Evolutionary conservation across 2,113 vertebrate genomes (phyloP).

Genomic region (Forbesichthys papilliferus): DNA sequence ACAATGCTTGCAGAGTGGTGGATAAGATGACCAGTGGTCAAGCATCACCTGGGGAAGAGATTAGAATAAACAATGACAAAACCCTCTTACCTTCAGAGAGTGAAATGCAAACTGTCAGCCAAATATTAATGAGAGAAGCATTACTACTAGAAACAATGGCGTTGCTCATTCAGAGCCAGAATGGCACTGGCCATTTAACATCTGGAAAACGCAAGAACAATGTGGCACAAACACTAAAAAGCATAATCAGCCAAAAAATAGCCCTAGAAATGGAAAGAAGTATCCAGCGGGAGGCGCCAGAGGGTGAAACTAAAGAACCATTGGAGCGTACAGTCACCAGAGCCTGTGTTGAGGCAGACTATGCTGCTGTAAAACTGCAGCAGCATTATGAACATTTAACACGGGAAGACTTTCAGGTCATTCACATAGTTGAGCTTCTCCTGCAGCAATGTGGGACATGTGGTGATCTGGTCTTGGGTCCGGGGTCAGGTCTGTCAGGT

Average conservation of each 20-base stretch:
- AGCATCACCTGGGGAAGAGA: slow-evolving; percentile 22
- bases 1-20: slow-evolving; percentile 31
- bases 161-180: slow-evolving; percentile 75
- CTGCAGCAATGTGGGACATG: slow-evolving; percentile 70
- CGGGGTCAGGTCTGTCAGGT: slow-evolving; percentile 55
- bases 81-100: slow-evolving; percentile 19
- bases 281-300: slow-evolving; percentile 15
- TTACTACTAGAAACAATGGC: slow-evolving; percentile 80
- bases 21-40: slow-evolving; percentile 49
- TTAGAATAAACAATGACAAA: slow-evolving; percentile 13
- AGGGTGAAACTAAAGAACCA: slow-evolving; percentile 5
- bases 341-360: slow-evolving; percentile 83
- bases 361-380: slow-evolving; percentile 77
- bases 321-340: slow-evolving; percentile 41
- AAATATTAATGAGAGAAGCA: slow-evolving; percentile 79
- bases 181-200: slow-evolving; percentile 49
- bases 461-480: slow-evolving; percentile 60
- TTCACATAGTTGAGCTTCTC: slow-evolving; percentile 65
- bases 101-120: slow-evolving; percentile 69
- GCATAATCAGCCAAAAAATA: slow-evolving; percentile 75
- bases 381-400: slow-evolving; percentile 72
- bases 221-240: slow-evolving; percentile 57
- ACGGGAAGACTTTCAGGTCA: slow-evolving; percentile 70
- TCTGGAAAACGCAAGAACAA: slow-evolving; percentile 44
- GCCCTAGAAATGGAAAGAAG: slow-evolving; percentile 68